phyloP scores from a whole-genome alignment of 1,140 invertebrate genomes.

The Drosophila leontia region DNA sequence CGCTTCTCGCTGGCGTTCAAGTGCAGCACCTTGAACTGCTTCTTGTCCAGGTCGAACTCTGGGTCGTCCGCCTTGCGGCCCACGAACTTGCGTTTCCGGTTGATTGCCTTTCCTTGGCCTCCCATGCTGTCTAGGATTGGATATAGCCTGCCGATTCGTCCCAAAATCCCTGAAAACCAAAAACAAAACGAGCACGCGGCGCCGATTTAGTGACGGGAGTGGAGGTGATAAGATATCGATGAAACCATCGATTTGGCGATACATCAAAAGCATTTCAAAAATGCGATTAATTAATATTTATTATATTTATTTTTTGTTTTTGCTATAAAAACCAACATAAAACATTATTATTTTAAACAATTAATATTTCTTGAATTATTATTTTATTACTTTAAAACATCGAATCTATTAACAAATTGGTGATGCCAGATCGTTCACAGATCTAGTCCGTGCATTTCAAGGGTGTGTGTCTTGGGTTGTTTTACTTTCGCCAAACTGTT shows the following conservation, averaged over 20 bases:
- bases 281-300: too few species aligned
- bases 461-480: not conserved
- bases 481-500: not conserved
- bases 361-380: too few species aligned
- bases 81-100: conserved; percentile 71
- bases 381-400: too few species aligned
- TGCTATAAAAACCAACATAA: too few species aligned
- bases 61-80: conserved; percentile 74
- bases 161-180: conserved; percentile 1
- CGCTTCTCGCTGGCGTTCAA: conserved; percentile 90
- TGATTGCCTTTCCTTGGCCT: conserved; percentile 71
- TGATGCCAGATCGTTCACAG: not conserved
- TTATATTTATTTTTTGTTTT: too few species aligned
- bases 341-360: too few species aligned
- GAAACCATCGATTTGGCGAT: too few species aligned
- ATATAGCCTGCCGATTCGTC: not conserved
- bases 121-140: conserved; percentile 42
- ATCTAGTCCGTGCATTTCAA: too few species aligned
- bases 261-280: too few species aligned
- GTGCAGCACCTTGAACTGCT: conserved; percentile 78
- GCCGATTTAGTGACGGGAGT: not conserved
- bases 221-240: too few species aligned
- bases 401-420: too few species aligned
- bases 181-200: conserved; percentile 19
- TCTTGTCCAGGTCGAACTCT: conserved; percentile 81